Evolutionary conservation across 2,888 invertebrate genomes (phyloP), one percentile per base, ranked within the genome.

Genomic region (Dorcus hopei): DNA sequence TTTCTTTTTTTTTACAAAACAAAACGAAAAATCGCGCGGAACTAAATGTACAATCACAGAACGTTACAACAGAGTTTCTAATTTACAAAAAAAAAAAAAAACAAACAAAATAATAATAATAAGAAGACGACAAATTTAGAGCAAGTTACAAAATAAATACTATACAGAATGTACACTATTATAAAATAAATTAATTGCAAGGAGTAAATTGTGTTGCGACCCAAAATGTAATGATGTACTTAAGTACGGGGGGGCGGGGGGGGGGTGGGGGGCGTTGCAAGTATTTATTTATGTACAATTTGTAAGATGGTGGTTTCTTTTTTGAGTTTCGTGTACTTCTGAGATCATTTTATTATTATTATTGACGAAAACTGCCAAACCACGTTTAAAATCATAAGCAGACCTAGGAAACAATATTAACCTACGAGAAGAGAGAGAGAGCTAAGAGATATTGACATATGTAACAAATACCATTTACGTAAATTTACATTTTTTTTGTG

Each of bases 111-210:
- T 14, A 14, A 14, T 14, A 14, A 14, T 14, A 14, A 14, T 14
- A 14, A 14, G 14, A 14, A 33, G 26, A 33, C 14, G 14, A 38
- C 38, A 40, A 47, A 11, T 23, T 57, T 48, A 41, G 52, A 57
- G 47, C 23, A 66, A 68, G 62, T 62, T 33, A 33, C 26, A 33
- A 68, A 77, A 77, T 76, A 76, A 77, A 76, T 77, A 77, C 76
- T 76, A 74, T 77, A 77, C 77, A 77, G 73, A 76, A 76, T 77
- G 74, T 77, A 76, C 76, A 77, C 74, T 68, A 33, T 70, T 69
- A 61, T 67, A 66, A 68, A 71, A 69, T 63, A 68, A 68, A 55
- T 55, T 60, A 70, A 61, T 65, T 68, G 66, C 61, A 66, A 67
- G 66, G 26, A 33, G 61, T 63, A 59, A 48, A 8, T 23, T 23